Percentiles rank a stretch among this genome's conserved stretches.
Evolutionary conservation across 30 jellyfish, hydroid and myxozoan genomes (phyloP).

Genomic region (Hydractinia echinata): DNA sequence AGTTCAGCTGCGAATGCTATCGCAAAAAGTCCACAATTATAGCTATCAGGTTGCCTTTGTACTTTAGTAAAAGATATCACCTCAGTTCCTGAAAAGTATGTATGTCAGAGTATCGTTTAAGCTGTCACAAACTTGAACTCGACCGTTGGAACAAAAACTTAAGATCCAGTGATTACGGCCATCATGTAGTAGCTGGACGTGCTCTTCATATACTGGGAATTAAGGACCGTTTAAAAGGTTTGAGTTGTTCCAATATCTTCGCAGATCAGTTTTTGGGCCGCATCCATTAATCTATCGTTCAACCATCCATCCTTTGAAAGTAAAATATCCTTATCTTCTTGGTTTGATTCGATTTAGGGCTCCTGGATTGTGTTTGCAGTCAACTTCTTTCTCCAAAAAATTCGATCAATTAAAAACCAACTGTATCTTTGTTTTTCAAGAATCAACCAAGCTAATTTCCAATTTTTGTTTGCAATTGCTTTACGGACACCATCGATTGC

Average conservation of each 20-base stretch:
- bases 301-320: conserved; percentile 8
- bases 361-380: neutral
- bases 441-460: neutral
- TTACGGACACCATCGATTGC: conserved; percentile 2
- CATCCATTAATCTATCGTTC: neutral
- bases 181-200: neutral
- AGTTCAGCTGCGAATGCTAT: too few relatives aligned
- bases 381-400: neutral
- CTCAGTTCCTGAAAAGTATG: neutral
- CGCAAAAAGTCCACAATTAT: too few relatives aligned
- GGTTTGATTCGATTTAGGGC: neutral
- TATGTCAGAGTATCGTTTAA: neutral
- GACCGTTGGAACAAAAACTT: neutral
- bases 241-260: neutral
- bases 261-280: neutral
- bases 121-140: conserved; percentile 11
- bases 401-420: conserved; percentile 1
- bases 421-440: neutral
- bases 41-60: too few relatives aligned
- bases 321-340: neutral
- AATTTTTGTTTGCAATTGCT: neutral
- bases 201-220: neutral
- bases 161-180: conserved; percentile 1
- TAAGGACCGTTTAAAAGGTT: neutral
- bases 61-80: too few relatives aligned